Evolutionary conservation across 1,140 invertebrate species (phyloP).

Genomic region (Ridgeia piscesae): DNA sequence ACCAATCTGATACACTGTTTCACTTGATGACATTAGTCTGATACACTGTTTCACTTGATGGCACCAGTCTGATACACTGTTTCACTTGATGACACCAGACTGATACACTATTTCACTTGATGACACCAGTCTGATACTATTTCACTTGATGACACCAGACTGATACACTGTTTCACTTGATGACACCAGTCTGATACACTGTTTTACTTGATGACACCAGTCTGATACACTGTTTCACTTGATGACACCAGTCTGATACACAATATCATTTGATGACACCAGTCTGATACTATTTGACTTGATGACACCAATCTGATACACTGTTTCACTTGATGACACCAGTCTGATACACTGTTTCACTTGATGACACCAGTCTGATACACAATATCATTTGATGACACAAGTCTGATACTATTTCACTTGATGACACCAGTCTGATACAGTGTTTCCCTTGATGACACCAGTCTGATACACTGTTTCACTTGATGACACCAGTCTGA

Average conservation of each 20-base stretch:
- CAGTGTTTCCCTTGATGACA: background rate
- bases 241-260: no score
- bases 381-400: no score
- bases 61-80: background rate
- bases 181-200: no score
- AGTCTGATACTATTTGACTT: no score
- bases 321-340: no score
- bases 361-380: no score
- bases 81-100: background rate
- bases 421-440: background rate
- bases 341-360: no score
- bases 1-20: background rate
- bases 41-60: background rate
- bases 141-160: background rate
- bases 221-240: no score
- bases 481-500: background rate
- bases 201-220: no score
- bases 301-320: no score
- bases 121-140: background rate
- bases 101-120: background rate
- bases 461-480: background rate
- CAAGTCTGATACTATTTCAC: no score
- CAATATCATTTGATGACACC: no score
- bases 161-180: background rate
- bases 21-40: background rate